Conservation (phyloP, 2,113 vertebrate genomes). For the Corythoichthys intestinalis region DNA sequence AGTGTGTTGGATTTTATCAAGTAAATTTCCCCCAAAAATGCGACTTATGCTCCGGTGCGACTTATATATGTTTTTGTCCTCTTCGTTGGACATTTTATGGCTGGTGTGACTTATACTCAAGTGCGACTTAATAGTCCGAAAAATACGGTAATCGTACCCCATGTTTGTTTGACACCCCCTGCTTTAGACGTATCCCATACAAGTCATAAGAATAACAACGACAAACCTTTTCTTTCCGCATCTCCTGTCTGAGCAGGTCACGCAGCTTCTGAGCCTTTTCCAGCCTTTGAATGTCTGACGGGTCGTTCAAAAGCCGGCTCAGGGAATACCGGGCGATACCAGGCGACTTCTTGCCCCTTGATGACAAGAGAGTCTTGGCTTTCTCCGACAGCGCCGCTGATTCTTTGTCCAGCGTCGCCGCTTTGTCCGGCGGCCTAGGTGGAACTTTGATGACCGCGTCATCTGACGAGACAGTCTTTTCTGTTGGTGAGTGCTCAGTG, state of each 20-base stretch:
- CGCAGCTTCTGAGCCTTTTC: constrained; percentile 85
- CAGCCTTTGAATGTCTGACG: constrained; percentile 80
- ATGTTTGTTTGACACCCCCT: too few relatives aligned
- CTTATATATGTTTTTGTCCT: too few relatives aligned
- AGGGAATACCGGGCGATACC: constrained; percentile 34
- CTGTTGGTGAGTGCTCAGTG: constrained; percentile 6
- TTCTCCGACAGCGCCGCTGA: constrained; percentile 54
- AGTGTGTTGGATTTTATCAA: too few relatives aligned
- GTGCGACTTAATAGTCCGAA: too few relatives aligned
- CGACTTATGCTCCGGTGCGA: too few relatives aligned
- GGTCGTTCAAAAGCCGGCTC: constrained; percentile 75
- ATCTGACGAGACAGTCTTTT: neutral
- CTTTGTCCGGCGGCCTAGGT: constrained; percentile 34
- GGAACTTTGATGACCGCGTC: constrained; percentile 32
- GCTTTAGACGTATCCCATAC: neutral
- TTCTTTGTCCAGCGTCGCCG: constrained; percentile 39
- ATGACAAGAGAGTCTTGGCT: constrained; percentile 56
- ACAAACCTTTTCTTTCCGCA: constrained; percentile 83
- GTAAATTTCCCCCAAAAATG: too few relatives aligned
- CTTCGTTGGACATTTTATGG: too few relatives aligned
- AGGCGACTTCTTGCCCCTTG: constrained; percentile 18
- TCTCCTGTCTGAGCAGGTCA: constrained; percentile 84
- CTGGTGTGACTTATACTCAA: too few relatives aligned
- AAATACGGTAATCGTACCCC: too few relatives aligned
- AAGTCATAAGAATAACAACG: neutral